These are phyloP conservation scores for Dufourea novaeangliae DNA, from an alignment of 1,140 invertebrate species.

Conservation along the genomic window DNA sequence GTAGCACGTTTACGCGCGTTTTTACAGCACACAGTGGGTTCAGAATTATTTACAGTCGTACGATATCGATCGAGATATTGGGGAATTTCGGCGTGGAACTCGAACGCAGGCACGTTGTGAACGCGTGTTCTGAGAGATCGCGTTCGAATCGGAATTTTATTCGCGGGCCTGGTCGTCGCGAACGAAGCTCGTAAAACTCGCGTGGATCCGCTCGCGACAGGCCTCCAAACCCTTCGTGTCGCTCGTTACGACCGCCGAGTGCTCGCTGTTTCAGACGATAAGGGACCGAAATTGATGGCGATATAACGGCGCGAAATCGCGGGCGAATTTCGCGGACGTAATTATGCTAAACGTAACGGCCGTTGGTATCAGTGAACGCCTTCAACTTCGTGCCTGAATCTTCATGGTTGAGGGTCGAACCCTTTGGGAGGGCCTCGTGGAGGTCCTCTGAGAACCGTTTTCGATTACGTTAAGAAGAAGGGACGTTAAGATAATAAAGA, in stretches of 20 bases:
- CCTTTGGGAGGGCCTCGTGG: background rate
- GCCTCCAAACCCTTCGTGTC: conserved; percentile 7
- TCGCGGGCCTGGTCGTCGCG: background rate
- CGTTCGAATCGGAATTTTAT: conserved; percentile 37
- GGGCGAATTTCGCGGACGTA: conserved; percentile 33
- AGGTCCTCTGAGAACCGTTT: background rate
- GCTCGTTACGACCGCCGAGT: conserved; percentile 20
- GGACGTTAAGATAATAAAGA: background rate
- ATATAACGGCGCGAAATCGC: conserved; percentile 51
- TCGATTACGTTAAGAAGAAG: background rate
- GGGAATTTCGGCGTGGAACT: conserved; percentile 32
- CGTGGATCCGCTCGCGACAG: conserved; percentile 29
- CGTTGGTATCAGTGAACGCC: conserved; percentile 19
- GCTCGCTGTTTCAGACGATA: conserved; percentile 27
- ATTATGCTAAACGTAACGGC: conserved; percentile 41
- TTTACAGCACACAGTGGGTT: conserved; percentile 12
- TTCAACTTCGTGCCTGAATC: background rate
- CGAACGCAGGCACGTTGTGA: no score
- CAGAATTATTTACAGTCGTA: conserved; percentile 59
- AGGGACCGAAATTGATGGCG: conserved; percentile 47
- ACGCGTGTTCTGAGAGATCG: conserved; percentile 29
- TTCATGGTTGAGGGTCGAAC: background rate
- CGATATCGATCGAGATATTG: conserved; percentile 63
- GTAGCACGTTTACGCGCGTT: conserved; percentile 34
- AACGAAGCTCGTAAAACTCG: conserved; percentile 42